Conservation (phyloP, 1,140 invertebrate species). For the Polypedilum pembai region DNA sequence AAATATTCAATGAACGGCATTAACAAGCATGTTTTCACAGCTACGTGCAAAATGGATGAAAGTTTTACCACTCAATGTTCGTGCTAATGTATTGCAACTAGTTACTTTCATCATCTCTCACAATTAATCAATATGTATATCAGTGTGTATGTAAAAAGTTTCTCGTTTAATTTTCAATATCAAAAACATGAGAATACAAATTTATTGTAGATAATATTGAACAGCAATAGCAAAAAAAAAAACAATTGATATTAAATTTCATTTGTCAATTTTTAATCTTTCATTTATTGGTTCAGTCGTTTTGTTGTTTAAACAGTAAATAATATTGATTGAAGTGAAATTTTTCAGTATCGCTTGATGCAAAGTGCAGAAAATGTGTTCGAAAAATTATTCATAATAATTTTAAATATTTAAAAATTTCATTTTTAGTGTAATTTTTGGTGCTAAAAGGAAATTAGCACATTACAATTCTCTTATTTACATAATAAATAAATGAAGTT, state of each 20-base stretch:
- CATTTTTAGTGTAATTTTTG: no score
- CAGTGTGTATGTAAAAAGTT: not conserved
- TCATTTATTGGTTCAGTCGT: not conserved
- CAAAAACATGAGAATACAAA: not conserved
- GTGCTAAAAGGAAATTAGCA: no score
- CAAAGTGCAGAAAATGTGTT: no score
- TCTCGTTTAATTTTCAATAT: not conserved
- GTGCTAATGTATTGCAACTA: not conserved
- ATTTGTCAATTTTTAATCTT: not conserved
- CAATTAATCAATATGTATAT: not conserved
- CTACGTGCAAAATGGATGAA: not conserved
- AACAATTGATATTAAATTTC: not conserved
- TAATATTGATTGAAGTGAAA: not conserved
- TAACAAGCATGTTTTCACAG: not conserved
- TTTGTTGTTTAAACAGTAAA: no score
- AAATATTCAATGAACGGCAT: not conserved
- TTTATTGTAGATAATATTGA: not conserved
- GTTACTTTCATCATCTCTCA: conserved; percentile 1
- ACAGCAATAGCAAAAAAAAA: not conserved
- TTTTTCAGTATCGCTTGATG: no score
- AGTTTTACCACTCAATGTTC: not conserved
- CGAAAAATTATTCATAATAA: no score
- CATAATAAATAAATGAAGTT: no score
- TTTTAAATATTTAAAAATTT: no score
- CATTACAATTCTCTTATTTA: no score